A percentile compares a stretch with the other conserved stretches of the same genome.
phyloP scores from a whole-genome alignment of 2,888 invertebrate species.

The Drosophila formosana region DNA sequence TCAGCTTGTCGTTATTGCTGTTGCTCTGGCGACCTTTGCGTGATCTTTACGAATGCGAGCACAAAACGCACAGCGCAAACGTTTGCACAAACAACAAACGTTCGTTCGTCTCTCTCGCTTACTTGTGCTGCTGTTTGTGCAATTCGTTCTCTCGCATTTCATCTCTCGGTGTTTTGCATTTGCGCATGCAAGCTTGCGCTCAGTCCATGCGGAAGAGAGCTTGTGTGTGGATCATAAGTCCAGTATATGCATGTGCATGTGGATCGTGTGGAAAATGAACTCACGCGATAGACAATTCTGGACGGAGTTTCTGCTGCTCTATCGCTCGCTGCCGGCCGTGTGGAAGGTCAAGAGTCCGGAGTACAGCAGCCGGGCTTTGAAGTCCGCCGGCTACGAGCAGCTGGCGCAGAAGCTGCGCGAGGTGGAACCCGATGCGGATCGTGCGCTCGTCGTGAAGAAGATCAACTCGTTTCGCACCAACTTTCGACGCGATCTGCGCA shows the following conservation, averaged over 20 bases:
- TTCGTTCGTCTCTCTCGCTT: not conserved
- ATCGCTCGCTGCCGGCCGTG: conserved; percentile 60
- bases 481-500: conserved; percentile 53
- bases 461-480: conserved; percentile 66
- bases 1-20: not conserved
- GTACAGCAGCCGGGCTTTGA: conserved; percentile 47
- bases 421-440: conserved; percentile 59
- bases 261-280: conserved; percentile 36
- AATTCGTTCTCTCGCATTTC: not conserved
- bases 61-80: conserved; percentile 37
- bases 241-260: not conserved
- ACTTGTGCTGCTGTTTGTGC: not conserved
- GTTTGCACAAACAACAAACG: conserved; percentile 46
- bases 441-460: conserved; percentile 49
- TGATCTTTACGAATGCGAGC: conserved; percentile 23
- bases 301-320: conserved; percentile 60
- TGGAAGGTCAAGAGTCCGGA: conserved; percentile 60
- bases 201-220: conserved; percentile 34
- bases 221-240: conserved; percentile 1
- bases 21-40: not conserved
- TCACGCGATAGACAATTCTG: conserved; percentile 58
- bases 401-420: conserved; percentile 52
- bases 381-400: conserved; percentile 50
- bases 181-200: conserved; percentile 69
- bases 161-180: conserved; percentile 28